Evolutionary conservation across 37 sponge, comb jelly and placozoan species (phyloP).

Genomic region (Hormiphora californensis): DNA sequence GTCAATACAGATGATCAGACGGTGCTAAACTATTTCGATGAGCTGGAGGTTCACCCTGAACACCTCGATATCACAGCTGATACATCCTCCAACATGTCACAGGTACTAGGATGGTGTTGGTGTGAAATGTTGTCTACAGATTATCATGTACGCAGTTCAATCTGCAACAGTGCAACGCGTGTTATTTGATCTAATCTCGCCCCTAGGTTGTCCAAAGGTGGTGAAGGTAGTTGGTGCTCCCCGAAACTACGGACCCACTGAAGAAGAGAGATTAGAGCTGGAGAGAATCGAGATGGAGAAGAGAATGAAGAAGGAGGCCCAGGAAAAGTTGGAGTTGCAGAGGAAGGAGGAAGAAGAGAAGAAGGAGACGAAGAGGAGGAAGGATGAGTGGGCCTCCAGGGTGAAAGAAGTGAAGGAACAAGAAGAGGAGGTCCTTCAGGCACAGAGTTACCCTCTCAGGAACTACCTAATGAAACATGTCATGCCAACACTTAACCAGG

Average conservation of each 20-base stretch:
- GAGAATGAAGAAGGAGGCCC: neutral
- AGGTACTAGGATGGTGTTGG: too few species aligned
- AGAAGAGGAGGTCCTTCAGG: conserved; percentile 76
- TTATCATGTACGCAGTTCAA: neutral
- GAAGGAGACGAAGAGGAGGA: conserved; percentile 60
- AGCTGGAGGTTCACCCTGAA: conserved; percentile 82
- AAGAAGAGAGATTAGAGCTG: conserved; percentile 69
- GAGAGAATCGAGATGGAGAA: conserved; percentile 55
- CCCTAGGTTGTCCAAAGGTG: too few species aligned
- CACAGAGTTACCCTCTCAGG: conserved; percentile 70
- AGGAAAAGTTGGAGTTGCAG: conserved; percentile 61
- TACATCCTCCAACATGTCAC: conserved; percentile 33
- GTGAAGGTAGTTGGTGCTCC: conserved; percentile 73
- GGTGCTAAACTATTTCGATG: conserved; percentile 91
- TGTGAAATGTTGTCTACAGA: neutral
- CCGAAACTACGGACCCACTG: conserved; percentile 82
- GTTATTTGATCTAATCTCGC: neutral
- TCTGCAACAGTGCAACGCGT: neutral
- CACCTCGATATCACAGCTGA: conserved; percentile 57
- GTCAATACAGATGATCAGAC: conserved; percentile 80
- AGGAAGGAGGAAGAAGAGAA: conserved; percentile 66
- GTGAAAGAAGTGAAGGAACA: conserved; percentile 65
- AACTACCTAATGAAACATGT: conserved; percentile 86
- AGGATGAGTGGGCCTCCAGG: conserved; percentile 66
- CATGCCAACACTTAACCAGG: conserved; percentile 86